Evolutionary conservation across 2,113 vertebrate genomes (phyloP).

Genomic region (Tragelaphus strepsiceros): DNA sequence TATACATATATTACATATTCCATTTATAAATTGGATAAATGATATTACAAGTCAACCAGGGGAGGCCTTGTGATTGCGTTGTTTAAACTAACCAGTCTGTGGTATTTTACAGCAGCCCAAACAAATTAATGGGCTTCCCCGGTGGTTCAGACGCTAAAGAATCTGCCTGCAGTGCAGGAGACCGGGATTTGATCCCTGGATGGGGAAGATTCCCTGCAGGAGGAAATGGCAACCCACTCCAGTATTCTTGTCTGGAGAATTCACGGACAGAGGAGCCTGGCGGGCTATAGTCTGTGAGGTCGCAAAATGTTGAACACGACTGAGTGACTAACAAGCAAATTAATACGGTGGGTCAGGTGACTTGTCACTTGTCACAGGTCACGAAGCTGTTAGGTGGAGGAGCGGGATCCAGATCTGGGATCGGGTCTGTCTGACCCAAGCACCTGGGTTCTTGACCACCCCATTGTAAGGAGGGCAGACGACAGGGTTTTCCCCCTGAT

Average conservation of each 20-base stretch:
- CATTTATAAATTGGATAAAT: background rate
- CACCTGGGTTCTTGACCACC: background rate
- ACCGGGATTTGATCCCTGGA: background rate
- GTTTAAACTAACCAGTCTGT: fast-evolving
- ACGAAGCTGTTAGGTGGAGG: background rate
- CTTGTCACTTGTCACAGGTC: background rate
- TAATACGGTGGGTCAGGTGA: background rate
- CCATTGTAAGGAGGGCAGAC: background rate
- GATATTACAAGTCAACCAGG: background rate
- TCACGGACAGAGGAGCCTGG: background rate
- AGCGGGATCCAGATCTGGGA: background rate
- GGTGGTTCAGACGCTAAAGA: background rate
- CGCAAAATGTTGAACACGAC: background rate
- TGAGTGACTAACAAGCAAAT: background rate
- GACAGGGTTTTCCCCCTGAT: too few relatives aligned
- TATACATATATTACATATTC: background rate
- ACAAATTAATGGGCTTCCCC: background rate
- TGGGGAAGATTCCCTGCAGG: background rate
- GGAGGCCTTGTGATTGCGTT: background rate
- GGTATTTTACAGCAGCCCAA: background rate
- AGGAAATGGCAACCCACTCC: background rate
- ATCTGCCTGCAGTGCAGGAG: background rate
- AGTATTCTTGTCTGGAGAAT: background rate
- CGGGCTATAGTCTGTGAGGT: background rate
- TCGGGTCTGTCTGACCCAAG: background rate